A percentile compares a stretch with the other conserved stretches of the same genome.
phyloP scores from a whole-genome alignment of 2,888 invertebrate species.

The Troglohyphantes excavatus region DNA sequence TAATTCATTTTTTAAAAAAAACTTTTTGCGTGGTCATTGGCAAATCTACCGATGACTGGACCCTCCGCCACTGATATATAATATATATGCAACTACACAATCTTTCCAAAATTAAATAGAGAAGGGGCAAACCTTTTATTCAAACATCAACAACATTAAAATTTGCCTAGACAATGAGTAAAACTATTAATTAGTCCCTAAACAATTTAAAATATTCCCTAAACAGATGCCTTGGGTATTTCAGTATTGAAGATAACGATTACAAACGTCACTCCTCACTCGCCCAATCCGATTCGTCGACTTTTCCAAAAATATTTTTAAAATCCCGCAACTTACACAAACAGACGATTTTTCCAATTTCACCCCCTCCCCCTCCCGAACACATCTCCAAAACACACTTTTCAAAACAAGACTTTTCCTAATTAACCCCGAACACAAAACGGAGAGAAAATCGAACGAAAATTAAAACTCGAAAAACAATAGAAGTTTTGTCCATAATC shows the following conservation, averaged over 20 bases:
- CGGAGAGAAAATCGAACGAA: neutral
- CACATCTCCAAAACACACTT: neutral
- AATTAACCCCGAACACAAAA: neutral
- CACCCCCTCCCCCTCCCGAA: no score
- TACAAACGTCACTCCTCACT: neutral
- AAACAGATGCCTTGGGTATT: neutral
- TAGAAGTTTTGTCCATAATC: neutral
- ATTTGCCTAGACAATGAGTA: no score
- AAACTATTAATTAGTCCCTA: neutral
- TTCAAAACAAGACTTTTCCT: neutral
- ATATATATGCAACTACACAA: no score
- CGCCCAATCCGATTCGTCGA: neutral
- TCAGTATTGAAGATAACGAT: neutral
- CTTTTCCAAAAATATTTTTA: neutral
- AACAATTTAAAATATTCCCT: neutral
- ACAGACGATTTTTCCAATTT: conserved; percentile 4
- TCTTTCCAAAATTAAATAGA: no score
- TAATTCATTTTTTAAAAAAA: no score
- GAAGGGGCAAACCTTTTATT: no score
- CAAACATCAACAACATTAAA: no score
- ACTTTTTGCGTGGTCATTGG: no score
- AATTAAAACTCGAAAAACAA: neutral
- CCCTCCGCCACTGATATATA: no score
- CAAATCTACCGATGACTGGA: no score
- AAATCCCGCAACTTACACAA: neutral